Evolutionary conservation across 2,797 vertebrate species (phyloP).

Genomic region (Schizothorax lantsangensis): DNA sequence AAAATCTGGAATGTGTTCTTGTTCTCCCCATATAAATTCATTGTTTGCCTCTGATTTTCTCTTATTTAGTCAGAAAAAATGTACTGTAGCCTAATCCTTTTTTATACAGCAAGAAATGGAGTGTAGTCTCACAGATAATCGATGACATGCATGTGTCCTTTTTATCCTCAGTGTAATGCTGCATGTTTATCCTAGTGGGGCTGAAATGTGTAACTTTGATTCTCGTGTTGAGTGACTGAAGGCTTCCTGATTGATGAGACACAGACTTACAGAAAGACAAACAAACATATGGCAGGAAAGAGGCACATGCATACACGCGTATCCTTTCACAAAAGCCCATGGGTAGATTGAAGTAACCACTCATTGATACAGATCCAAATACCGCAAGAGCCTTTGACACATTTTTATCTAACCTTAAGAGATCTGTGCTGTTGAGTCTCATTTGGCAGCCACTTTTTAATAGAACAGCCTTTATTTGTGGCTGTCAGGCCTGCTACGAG

Average conservation of each 20-base stretch:
- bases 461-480: conserved; percentile 71
- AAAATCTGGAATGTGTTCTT: conserved; percentile 42
- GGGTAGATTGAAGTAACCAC: conserved; percentile 26
- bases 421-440: conserved; percentile 9
- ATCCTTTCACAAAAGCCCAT: conserved; percentile 14
- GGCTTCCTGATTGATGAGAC: conserved; percentile 43
- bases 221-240: conserved; percentile 37
- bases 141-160: conserved; percentile 6
- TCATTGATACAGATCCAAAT: conserved; percentile 10
- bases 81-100: conserved; percentile 32
- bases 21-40: conserved; percentile 43
- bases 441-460: conserved; percentile 63
- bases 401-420: conserved; percentile 22
- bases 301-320: conserved; percentile 12
- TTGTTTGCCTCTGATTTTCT: conserved; percentile 47
- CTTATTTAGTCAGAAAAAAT: conserved; percentile 30
- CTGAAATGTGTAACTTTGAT: conserved; percentile 47
- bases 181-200: conserved; percentile 32
- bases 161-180: conserved; percentile 24
- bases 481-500: conserved; percentile 55
- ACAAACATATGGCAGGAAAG: conserved; percentile 36
- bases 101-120: conserved; percentile 8
- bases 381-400: conserved; percentile 29
- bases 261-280: conserved; percentile 32
- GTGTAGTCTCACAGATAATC: conserved; percentile 16